A percentile compares a stretch with the other conserved stretches of the same genome.
phyloP scores from a whole-genome alignment of 2,113 vertebrate genomes.

The Chaenocephalus aceratus region DNA sequence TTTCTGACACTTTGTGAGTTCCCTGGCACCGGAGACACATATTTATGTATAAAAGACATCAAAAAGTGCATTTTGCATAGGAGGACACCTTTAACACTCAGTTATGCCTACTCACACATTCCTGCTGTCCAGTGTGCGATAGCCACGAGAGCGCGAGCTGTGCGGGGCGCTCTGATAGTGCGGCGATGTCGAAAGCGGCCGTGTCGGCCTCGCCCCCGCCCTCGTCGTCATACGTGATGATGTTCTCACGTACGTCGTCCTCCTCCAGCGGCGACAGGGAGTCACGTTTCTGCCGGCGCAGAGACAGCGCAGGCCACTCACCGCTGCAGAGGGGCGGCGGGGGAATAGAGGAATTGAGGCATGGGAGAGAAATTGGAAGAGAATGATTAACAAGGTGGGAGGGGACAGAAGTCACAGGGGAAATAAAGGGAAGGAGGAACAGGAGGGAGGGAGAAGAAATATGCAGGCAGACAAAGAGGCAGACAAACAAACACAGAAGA shows the following conservation, averaged over 20 bases:
- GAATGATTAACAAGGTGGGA: constrained; percentile 61
- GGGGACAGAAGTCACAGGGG: constrained; percentile 60
- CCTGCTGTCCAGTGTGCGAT: constrained; percentile 85
- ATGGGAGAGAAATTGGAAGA: constrained; percentile 54
- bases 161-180: constrained; percentile 88
- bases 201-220: constrained; percentile 93
- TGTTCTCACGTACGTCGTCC: constrained; percentile 92
- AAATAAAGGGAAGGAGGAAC: constrained; percentile 61
- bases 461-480: constrained; percentile 66
- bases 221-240: constrained; percentile 93
- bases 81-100: too few relatives aligned
- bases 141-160: constrained; percentile 78
- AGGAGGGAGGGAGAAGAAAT: constrained; percentile 33
- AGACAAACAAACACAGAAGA: constrained; percentile 63
- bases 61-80: too few relatives aligned
- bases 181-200: constrained; percentile 92
- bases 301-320: constrained; percentile 86
- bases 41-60: too few relatives aligned
- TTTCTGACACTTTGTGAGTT: too few relatives aligned
- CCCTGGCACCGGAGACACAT: too few relatives aligned
- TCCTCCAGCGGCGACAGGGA: constrained; percentile 90
- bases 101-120: constrained; percentile 77
- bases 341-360: constrained; percentile 34
- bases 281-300: constrained; percentile 90
- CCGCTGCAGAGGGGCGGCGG: constrained; percentile 52